phyloP scores from a whole-genome alignment of 2,797 vertebrate genomes.

The Halcyon smyrnensis region DNA sequence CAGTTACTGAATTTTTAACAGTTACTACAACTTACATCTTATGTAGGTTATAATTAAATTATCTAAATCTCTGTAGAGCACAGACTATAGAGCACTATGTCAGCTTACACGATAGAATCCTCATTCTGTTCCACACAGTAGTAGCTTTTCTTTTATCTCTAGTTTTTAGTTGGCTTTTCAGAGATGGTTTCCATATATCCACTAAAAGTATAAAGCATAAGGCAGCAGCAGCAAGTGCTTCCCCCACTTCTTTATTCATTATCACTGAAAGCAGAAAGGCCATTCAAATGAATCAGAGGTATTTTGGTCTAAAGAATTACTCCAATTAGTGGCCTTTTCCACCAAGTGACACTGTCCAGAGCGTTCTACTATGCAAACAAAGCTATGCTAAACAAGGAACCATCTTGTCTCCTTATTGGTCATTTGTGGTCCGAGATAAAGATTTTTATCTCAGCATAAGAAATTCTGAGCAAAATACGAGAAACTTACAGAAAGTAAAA shows the following conservation, averaged over 20 bases:
- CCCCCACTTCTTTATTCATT: neutral
- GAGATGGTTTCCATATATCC: neutral
- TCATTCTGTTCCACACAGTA: neutral
- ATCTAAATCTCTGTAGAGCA: neutral
- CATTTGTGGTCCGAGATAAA: neutral
- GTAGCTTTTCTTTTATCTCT: neutral
- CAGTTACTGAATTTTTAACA: neutral
- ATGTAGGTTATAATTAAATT: neutral
- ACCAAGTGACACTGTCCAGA: neutral
- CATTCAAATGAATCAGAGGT: neutral
- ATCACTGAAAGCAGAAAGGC: neutral
- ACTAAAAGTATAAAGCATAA: neutral
- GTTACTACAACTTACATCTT: neutral
- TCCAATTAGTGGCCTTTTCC: neutral
- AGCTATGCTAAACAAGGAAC: neutral
- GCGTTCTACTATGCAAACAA: neutral
- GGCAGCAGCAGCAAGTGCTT: neutral
- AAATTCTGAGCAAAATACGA: neutral
- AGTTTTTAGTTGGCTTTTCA: neutral
- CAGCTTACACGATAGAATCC: neutral
- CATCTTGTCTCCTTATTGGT: neutral
- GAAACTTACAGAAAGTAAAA: neutral
- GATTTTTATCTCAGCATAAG: neutral
- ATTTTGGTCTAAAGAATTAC: neutral
- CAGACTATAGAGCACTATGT: neutral